phyloP scores from a whole-genome alignment of 2,888 invertebrate species.

The Dicyrtoma fusca region DNA sequence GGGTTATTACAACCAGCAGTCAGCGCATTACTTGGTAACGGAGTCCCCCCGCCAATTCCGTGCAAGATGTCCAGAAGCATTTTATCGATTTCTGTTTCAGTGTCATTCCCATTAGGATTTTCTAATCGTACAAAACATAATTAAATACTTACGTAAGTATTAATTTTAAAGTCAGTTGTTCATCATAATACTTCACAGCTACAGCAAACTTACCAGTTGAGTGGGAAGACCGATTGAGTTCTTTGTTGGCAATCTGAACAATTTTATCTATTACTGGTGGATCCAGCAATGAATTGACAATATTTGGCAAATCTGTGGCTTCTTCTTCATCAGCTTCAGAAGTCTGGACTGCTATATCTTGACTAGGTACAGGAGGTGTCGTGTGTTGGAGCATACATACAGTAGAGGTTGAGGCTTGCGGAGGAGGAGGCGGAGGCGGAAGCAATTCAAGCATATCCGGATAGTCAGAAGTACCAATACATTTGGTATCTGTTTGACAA shows the following conservation, averaged over 20 bases:
- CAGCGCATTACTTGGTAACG: conserved; percentile 3
- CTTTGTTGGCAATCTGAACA: conserved; percentile 30
- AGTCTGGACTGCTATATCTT: conserved; percentile 32
- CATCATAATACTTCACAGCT: too few species aligned
- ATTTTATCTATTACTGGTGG: conserved; percentile 27
- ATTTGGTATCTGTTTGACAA: background rate
- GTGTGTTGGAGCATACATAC: background rate
- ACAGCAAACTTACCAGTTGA: conserved; percentile 14
- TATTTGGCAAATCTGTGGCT: background rate
- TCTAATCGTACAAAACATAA: too few species aligned
- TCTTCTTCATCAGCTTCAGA: conserved; percentile 4
- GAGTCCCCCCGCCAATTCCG: conserved; percentile 14
- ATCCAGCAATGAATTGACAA: conserved; percentile 16
- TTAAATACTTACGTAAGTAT: too few species aligned
- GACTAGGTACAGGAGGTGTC: background rate
- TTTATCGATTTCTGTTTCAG: conserved; percentile 31
- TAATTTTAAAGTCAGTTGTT: too few species aligned
- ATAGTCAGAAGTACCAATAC: conserved; percentile 26
- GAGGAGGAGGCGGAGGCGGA: background rate
- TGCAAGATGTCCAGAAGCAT: conserved; percentile 30
- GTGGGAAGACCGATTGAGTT: conserved; percentile 13
- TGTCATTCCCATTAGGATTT: background rate
- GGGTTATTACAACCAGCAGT: background rate
- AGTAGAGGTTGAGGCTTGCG: background rate
- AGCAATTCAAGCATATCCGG: conserved; percentile 4